A percentile compares a stretch with the other conserved stretches of the same genome.
phyloP scores from a whole-genome alignment of 2,888 invertebrate species.

The Andricus quercusramuli region DNA sequence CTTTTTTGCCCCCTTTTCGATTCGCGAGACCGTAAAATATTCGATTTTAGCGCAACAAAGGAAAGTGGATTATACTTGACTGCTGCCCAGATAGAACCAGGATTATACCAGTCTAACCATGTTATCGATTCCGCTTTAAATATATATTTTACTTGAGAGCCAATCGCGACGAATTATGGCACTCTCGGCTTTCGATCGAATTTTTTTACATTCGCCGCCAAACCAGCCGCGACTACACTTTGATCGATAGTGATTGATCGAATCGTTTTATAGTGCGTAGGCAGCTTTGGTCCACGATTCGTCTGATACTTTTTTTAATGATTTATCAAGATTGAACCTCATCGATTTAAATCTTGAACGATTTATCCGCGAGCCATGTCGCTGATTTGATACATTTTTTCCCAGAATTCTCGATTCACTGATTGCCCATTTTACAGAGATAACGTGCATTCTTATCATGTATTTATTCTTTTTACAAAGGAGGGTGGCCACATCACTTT shows the following conservation, averaged over 20 bases:
- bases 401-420: background rate
- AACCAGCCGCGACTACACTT: conserved; percentile 3
- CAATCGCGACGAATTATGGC: conserved; percentile 2
- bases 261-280: conserved; percentile 1
- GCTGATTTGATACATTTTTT: background rate
- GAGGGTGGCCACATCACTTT: no score
- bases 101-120: conserved; percentile 16
- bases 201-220: conserved; percentile 5
- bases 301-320: conserved; percentile 15
- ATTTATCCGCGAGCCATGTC: background rate
- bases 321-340: conserved; percentile 23
- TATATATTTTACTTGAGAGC: conserved; percentile 15
- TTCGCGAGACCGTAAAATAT: conserved; percentile 26
- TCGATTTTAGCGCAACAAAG: conserved; percentile 39
- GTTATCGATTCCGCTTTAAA: conserved; percentile 17
- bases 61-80: conserved; percentile 33
- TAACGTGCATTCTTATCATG: background rate
- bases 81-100: background rate
- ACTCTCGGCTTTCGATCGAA: background rate
- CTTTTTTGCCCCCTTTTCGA: background rate
- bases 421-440: background rate
- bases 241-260: conserved; percentile 40
- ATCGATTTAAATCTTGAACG: conserved; percentile 12
- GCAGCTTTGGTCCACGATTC: conserved; percentile 1
- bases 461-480: background rate